phyloP scores from a whole-genome alignment of 37 sponge, comb jelly and placozoan species.

The Oopsacas minuta region DNA sequence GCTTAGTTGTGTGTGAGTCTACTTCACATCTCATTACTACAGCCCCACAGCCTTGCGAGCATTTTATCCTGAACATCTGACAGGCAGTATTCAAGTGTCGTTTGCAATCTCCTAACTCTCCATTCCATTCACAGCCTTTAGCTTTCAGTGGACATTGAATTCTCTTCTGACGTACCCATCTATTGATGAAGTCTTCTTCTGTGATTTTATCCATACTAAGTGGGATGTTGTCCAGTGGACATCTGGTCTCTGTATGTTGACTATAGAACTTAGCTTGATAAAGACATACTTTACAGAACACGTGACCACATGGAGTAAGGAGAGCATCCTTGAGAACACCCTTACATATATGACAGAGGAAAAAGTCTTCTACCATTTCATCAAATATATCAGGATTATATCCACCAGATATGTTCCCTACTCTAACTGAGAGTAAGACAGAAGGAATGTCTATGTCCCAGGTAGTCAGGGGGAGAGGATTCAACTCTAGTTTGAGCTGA shows the following conservation, averaged over 20 bases:
- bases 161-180: not conserved
- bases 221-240: not conserved
- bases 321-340: not conserved
- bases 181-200: not conserved
- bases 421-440: slow-evolving; percentile 11
- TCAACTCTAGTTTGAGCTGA: slow-evolving; percentile 12
- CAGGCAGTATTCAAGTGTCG: not conserved
- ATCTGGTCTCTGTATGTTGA: not conserved
- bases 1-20: not conserved
- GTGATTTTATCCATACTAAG: not conserved
- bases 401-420: not conserved
- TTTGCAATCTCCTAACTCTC: not conserved
- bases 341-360: not conserved
- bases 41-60: not conserved
- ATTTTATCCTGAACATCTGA: not conserved
- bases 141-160: not conserved
- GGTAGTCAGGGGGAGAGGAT: slow-evolving; percentile 3
- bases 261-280: not conserved
- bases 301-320: not conserved
- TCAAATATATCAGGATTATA: not conserved
- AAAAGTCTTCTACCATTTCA: not conserved
- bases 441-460: slow-evolving; percentile 13
- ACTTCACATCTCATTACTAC: not conserved
- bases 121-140: slow-evolving; percentile 2
- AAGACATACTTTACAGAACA: not conserved